These are phyloP conservation scores for Morpho deidamia DNA, from an alignment of 2,888 invertebrate species.

Conservation along the genomic window DNA sequence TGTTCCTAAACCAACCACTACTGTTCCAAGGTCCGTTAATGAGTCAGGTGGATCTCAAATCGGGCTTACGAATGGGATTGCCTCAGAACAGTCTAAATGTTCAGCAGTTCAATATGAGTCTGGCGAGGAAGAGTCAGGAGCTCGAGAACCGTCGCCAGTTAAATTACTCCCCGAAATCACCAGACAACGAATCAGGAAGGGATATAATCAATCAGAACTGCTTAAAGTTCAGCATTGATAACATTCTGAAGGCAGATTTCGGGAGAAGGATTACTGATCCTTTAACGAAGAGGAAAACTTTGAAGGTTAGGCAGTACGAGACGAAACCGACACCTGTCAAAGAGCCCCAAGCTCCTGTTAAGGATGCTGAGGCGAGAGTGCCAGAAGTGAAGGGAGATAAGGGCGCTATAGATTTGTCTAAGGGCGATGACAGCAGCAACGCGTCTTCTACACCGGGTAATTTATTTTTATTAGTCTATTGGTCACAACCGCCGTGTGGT, in stretches of 20 bases:
- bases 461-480: constrained; percentile 21
- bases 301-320: constrained; percentile 48
- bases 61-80: constrained; percentile 48
- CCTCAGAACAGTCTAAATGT: constrained; percentile 45
- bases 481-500: no score
- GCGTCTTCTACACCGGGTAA: constrained; percentile 69
- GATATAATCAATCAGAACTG: constrained; percentile 76
- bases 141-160: constrained; percentile 52
- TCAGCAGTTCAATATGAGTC: constrained; percentile 53
- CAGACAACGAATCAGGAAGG: constrained; percentile 56
- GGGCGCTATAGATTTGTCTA: constrained; percentile 65
- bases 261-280: constrained; percentile 85
- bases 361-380: constrained; percentile 56
- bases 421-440: constrained; percentile 66
- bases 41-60: constrained; percentile 58
- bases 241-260: constrained; percentile 91
- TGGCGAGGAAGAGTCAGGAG: constrained; percentile 38
- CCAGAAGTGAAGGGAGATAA: constrained; percentile 64
- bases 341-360: constrained; percentile 40
- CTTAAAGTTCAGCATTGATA: constrained; percentile 91
- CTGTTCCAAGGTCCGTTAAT: constrained; percentile 63
- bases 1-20: constrained; percentile 71
- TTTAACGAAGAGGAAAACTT: constrained; percentile 78
- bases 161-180: constrained; percentile 51
- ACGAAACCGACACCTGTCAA: constrained; percentile 50